Percentiles rank a stretch among this genome's conserved stretches.
phyloP scores from a whole-genome alignment of 1,140 invertebrate species.

The Zophobas morio region DNA sequence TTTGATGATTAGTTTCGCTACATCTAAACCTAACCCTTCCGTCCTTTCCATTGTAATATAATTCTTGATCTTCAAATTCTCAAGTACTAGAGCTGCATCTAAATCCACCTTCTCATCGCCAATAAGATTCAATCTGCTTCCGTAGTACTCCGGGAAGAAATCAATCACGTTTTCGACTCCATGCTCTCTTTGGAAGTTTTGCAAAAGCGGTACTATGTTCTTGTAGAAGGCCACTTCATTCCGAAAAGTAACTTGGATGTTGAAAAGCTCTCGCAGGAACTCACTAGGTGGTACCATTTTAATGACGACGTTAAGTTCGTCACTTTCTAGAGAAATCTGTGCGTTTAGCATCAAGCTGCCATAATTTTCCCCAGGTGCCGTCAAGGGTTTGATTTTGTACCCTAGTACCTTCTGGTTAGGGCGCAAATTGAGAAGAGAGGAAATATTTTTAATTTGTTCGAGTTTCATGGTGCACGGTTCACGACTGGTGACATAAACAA shows the following conservation, averaged over 20 bases:
- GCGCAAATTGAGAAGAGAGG: too few relatives aligned
- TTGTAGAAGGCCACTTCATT: constrained; percentile 63
- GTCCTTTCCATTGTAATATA: not conserved
- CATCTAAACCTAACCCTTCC: constrained; percentile 61
- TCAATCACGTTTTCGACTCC: constrained; percentile 43
- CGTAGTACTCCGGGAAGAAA: constrained; percentile 48
- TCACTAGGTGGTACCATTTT: constrained; percentile 67
- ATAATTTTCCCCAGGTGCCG: too few relatives aligned
- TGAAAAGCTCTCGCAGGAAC: constrained; percentile 63
- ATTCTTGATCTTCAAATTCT: constrained; percentile 60
- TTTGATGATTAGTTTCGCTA: constrained; percentile 44
- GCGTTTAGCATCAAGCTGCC: too few relatives aligned
- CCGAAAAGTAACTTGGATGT: constrained; percentile 65
- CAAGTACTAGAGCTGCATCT: not conserved
- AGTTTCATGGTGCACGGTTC: too few relatives aligned
- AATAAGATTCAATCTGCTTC: not conserved
- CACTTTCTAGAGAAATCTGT: too few relatives aligned
- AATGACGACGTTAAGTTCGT: constrained; percentile 57
- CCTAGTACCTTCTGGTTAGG: too few relatives aligned
- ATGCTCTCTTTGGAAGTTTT: constrained; percentile 51
- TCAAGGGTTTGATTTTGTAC: too few relatives aligned
- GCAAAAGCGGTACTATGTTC: constrained; percentile 54
- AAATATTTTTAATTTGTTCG: too few relatives aligned
- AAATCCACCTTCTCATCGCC: not conserved
- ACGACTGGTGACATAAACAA: too few relatives aligned